A percentile compares a stretch with the other conserved stretches of the same genome.
Conservation (phyloP, 2,113 vertebrate species). For the Pipa parva region DNA sequence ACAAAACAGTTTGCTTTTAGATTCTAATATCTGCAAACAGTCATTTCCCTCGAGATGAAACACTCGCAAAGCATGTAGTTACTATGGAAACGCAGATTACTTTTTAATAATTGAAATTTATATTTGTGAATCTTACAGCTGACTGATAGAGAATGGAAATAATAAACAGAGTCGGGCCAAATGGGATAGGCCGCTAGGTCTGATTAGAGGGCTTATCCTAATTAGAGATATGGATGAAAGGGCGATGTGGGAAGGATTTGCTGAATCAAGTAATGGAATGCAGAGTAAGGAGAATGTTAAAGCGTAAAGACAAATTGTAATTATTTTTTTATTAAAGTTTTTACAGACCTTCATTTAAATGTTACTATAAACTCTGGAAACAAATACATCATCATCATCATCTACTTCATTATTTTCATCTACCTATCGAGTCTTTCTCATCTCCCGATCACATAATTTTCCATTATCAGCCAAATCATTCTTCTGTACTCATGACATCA, state of each 20-base stretch:
- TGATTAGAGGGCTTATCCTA: neutral
- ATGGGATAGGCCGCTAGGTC: neutral
- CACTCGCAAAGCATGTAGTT: neutral
- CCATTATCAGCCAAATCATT: too few species aligned
- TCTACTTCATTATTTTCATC: too few species aligned
- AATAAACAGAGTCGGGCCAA: neutral
- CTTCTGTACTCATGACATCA: too few species aligned
- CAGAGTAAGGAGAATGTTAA: too few species aligned
- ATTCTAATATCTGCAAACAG: constrained; percentile 30
- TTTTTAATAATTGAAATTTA: constrained; percentile 24
- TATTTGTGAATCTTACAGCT: neutral
- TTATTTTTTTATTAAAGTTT: too few species aligned
- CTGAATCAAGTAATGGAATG: neutral
- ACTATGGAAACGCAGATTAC: constrained; percentile 20
- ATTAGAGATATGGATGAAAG: neutral
- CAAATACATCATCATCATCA: too few species aligned
- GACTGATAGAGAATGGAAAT: neutral
- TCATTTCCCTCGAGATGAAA: constrained; percentile 28
- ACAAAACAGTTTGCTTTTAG: neutral
- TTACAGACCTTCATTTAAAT: too few species aligned
- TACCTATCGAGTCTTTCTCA: too few species aligned
- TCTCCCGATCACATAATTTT: too few species aligned
- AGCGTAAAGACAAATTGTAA: too few species aligned
- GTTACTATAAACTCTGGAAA: too few species aligned
- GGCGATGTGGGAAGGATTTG: neutral